Evolutionary conservation across 2,113 vertebrate genomes (phyloP), one percentile per base, ranked within the genome.

Genomic region (Pyrgilauda ruficollis): DNA sequence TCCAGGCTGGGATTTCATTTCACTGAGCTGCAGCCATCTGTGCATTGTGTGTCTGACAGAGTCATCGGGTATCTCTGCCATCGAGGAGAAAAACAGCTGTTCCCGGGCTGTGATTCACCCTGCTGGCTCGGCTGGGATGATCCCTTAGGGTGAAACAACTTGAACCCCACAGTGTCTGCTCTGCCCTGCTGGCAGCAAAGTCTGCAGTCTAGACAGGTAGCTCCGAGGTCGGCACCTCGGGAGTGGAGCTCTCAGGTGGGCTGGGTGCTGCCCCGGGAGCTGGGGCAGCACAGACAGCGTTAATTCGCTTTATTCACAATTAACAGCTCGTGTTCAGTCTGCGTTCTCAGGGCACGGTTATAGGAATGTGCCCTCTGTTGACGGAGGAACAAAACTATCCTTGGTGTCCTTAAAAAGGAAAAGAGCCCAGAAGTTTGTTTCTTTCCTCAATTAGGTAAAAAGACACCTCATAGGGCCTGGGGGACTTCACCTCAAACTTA

Each of bases 151-250:
- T 85, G 78, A 91, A 96, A 91, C 64, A 7, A 43, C 75, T 88
- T 37, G 63, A 81, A 67, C 79, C 59, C 72, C 88, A 55, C 59
- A 8, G 90, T 17, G 59, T 68, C 82, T 92, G 72, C 53, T 90
- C 84, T 66, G 55, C 68, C 72, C 63, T 58, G 41, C 62, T 95
- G 94, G 90, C 95, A 88, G 15, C 53, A 0, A 23, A 69, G 59
- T 28, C 84, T 84, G 76, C 59, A 83, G 90, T 95, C 96, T 96
- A 96, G 95, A 96, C 96, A 92, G 69, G 88, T 37, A 69, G 90
- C 90, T 94, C 75, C 52, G 82, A 90, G 90, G 30, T 75, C 84
- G 58, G 3, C 41, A 93, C 21, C 87, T 67, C 31, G 43, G 2
- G 1, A 11, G 62, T 2, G 73, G 58, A 49, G 69, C 84, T 91